Percentiles rank a stretch among this genome's conserved stretches.
Evolutionary conservation across 2,888 invertebrate genomes (phyloP).

Genomic region (Acleris laterana): DNA sequence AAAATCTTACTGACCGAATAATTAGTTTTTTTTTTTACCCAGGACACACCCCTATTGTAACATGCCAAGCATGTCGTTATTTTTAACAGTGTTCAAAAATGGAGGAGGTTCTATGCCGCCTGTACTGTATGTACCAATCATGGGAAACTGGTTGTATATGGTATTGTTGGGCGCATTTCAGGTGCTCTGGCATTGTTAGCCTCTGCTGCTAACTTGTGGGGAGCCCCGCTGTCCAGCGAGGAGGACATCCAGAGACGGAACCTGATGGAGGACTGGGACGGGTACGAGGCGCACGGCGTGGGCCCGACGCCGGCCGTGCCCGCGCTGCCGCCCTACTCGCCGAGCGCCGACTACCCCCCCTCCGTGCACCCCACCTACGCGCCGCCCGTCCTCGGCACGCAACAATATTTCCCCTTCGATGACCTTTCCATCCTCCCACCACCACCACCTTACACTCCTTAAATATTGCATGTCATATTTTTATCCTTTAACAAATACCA

Average conservation of each 20-base stretch:
- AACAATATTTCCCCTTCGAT: constrained; percentile 79
- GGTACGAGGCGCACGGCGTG: constrained; percentile 84
- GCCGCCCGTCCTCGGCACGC: constrained; percentile 69
- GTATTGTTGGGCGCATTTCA: constrained; percentile 53
- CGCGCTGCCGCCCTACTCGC: constrained; percentile 85
- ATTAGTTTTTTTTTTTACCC: too few species aligned
- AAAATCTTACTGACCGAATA: too few species aligned
- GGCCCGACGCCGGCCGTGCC: constrained; percentile 84
- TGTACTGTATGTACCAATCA: too few species aligned
- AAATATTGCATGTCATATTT: constrained; percentile 37
- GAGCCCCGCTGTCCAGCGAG: constrained; percentile 77
- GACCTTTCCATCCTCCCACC: constrained; percentile 78
- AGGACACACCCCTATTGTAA: too few species aligned
- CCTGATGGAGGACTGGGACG: constrained; percentile 86
- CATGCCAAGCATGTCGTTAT: too few species aligned
- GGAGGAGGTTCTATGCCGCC: too few species aligned
- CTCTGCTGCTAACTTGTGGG: constrained; percentile 88
- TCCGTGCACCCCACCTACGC: constrained; percentile 63
- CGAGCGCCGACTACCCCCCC: constrained; percentile 70
- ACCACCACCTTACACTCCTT: constrained; percentile 83
- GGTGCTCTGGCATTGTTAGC: constrained; percentile 88
- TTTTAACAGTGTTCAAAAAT: too few species aligned
- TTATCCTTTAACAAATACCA: background rate
- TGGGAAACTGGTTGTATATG: too few species aligned
- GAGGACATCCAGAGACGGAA: constrained; percentile 81